A percentile compares a stretch with the other conserved stretches of the same genome.
These are phyloP conservation scores for Wasmannia auropunctata DNA, from an alignment of 1,140 invertebrate species.

Conservation along the genomic window DNA sequence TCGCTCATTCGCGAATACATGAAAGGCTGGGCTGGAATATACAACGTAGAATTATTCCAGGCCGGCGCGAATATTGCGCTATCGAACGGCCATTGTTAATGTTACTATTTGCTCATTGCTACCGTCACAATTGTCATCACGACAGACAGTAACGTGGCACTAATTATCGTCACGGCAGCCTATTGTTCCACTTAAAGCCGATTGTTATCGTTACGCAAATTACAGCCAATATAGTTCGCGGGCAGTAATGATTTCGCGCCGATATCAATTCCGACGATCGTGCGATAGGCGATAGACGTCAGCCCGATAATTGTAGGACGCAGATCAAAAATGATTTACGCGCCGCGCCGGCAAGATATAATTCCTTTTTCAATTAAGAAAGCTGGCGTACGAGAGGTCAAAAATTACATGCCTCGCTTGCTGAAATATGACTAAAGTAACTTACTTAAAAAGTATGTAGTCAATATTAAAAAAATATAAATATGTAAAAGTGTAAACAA, in stretches of 20 bases:
- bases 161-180: conserved; percentile 74
- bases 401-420: not conserved
- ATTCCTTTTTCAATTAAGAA: conserved; percentile 3
- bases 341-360: not conserved
- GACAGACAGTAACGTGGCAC: conserved; percentile 71
- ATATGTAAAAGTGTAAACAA: not conserved
- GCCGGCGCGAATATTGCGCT: conserved; percentile 38
- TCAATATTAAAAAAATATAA: not conserved
- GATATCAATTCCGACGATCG: conserved; percentile 70
- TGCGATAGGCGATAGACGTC: conserved; percentile 52
- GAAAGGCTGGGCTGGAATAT: conserved; percentile 17
- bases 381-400: not conserved
- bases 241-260: conserved; percentile 73
- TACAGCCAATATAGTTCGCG: conserved; percentile 71
- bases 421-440: not conserved
- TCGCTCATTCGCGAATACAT: conserved; percentile 43
- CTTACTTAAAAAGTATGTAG: no score
- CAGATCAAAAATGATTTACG: conserved; percentile 29
- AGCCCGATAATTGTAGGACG: conserved; percentile 46
- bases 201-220: conserved; percentile 76
- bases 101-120: conserved; percentile 71
- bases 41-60: conserved; percentile 44
- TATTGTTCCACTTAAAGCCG: conserved; percentile 74
- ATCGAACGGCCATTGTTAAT: conserved; percentile 70
- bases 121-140: conserved; percentile 73